Conservation (phyloP, 2,888 invertebrate species). For the Phymatocera aterrima region DNA sequence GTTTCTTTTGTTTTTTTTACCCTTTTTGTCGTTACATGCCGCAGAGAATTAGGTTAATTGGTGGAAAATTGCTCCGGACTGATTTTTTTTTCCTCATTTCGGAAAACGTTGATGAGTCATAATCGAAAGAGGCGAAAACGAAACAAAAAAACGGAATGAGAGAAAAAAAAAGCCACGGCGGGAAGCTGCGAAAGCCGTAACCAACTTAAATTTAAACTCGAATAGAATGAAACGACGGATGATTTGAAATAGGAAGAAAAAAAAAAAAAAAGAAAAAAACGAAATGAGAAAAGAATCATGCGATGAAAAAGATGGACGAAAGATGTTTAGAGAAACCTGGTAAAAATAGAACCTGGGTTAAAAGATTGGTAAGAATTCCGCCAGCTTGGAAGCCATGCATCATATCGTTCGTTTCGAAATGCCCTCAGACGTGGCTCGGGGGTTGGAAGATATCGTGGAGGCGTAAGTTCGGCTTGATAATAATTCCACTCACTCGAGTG, state of each 20-base stretch:
- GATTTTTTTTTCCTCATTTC: too few relatives aligned
- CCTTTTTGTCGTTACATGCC: not conserved
- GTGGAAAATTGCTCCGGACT: not conserved
- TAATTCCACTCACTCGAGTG: slow-evolving; percentile 63
- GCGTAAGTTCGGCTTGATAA: slow-evolving; percentile 40
- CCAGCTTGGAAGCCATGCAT: slow-evolving; percentile 48
- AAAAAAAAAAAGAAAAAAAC: too few relatives aligned
- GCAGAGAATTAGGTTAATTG: not conserved
- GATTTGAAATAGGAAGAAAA: too few relatives aligned
- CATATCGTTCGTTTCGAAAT: slow-evolving; percentile 23
- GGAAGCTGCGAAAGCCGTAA: not conserved
- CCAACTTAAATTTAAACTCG: not conserved
- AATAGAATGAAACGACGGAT: not conserved
- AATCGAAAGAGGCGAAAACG: too few relatives aligned
- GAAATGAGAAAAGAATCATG: not conserved
- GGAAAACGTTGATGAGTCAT: too few relatives aligned
- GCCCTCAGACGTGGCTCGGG: slow-evolving; percentile 29
- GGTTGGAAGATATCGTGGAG: slow-evolving; percentile 29
- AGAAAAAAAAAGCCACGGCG: not conserved
- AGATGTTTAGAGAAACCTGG: slow-evolving; percentile 54
- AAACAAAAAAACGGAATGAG: too few relatives aligned
- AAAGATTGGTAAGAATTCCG: slow-evolving; percentile 63
- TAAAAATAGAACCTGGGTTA: slow-evolving; percentile 60
- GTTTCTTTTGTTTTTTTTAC: not conserved
- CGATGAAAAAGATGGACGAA: not conserved